A percentile compares a stretch with the other conserved stretches of the same genome.
These are phyloP conservation scores for Nymphalis c-album DNA, from an alignment of 2,888 invertebrate genomes.

Conservation along the genomic window DNA sequence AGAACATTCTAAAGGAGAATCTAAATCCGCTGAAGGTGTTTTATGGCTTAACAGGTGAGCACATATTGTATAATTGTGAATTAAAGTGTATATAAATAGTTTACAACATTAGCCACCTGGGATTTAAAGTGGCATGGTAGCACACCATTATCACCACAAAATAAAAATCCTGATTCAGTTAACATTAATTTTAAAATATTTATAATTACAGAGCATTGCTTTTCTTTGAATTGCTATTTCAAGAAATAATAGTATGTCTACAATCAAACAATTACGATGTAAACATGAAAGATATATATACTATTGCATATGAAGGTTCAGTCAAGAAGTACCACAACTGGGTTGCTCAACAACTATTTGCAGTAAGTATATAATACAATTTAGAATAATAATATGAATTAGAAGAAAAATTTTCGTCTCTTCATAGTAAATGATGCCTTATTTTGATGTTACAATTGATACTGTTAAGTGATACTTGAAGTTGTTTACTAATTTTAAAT, in stretches of 20 bases:
- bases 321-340: slow-evolving; percentile 89
- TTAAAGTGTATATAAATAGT: not conserved
- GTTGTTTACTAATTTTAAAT: no score
- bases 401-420: not conserved
- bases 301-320: slow-evolving; percentile 85
- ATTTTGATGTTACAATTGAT: no score
- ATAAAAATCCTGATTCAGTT: no score
- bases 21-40: slow-evolving; percentile 82
- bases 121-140: no score
- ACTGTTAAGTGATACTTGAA: no score
- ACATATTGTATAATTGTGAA: not conserved
- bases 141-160: no score
- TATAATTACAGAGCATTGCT: slow-evolving; percentile 80
- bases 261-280: slow-evolving; percentile 72
- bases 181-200: not conserved
- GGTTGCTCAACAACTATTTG: slow-evolving; percentile 87
- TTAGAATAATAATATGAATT: not conserved
- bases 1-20: slow-evolving; percentile 79
- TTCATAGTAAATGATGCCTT: no score
- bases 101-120: no score
- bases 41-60: slow-evolving; percentile 87
- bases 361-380: slow-evolving; percentile 74
- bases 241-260: slow-evolving; percentile 76
- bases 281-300: slow-evolving; percentile 83
- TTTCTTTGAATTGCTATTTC: slow-evolving; percentile 83